These are phyloP conservation scores for Caligus rogercresseyi DNA, from an alignment of 1,140 invertebrate species.

Conservation along the genomic window DNA sequence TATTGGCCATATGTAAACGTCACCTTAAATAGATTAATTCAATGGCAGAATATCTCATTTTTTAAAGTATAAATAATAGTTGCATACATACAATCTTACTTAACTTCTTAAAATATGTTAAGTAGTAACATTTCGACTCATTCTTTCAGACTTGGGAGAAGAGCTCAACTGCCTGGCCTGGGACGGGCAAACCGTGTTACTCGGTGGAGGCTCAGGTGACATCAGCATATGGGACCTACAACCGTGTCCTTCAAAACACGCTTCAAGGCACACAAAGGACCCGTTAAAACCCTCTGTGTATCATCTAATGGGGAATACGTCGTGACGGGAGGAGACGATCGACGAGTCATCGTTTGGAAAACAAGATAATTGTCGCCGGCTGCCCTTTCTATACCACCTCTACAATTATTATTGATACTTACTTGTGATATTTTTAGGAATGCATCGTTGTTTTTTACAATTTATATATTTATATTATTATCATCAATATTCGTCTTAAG, in stretches of 20 bases:
- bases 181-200: constrained; percentile 5
- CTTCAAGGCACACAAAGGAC: constrained; percentile 5
- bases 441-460: too few relatives aligned
- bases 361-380: neutral
- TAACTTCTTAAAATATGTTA: too few relatives aligned
- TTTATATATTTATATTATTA: too few relatives aligned
- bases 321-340: constrained; percentile 15
- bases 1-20: too few relatives aligned
- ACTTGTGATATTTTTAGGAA: too few relatives aligned
- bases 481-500: too few relatives aligned
- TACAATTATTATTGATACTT: too few relatives aligned
- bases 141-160: constrained; percentile 13
- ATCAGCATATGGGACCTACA: constrained; percentile 8
- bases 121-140: neutral
- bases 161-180: constrained; percentile 15
- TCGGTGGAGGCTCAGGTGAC: constrained; percentile 12
- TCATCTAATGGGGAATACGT: constrained; percentile 5
- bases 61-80: too few relatives aligned
- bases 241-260: neutral
- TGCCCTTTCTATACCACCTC: too few relatives aligned
- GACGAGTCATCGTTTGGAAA: constrained; percentile 20
- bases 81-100: too few relatives aligned
- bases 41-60: too few relatives aligned
- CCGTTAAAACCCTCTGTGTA: neutral
- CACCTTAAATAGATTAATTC: too few relatives aligned